A percentile compares a stretch with the other conserved stretches of the same genome.
Evolutionary conservation across 1,140 invertebrate species (phyloP).

Genomic region (Holcopasites calliopsidis): DNA sequence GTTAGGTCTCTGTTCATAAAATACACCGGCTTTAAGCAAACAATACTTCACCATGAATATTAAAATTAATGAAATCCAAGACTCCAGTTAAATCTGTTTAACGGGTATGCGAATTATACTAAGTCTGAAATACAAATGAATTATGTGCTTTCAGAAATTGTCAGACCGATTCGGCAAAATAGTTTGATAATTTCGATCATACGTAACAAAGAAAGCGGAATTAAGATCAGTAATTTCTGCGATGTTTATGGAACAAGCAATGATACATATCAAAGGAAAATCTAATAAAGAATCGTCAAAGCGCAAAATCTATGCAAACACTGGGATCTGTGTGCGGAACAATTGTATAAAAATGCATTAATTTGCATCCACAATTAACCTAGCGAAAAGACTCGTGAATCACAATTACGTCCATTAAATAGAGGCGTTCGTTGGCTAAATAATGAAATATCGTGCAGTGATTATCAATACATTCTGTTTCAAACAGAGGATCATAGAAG

Average conservation of each 20-base stretch:
- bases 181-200: neutral
- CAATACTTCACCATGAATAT: neutral
- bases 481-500: constrained; percentile 23
- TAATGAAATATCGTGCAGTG: neutral
- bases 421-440: neutral
- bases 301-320: constrained; percentile 8
- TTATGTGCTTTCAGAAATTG: no score
- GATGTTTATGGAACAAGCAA: neutral
- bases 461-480: constrained; percentile 8
- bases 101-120: neutral
- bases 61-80: neutral
- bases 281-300: neutral
- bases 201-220: neutral
- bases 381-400: neutral
- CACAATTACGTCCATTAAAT: neutral
- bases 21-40: neutral
- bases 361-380: neutral
- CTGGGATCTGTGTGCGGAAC: neutral
- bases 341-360: constrained; percentile 11
- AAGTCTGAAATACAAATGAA: no score
- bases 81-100: neutral
- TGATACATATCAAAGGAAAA: neutral
- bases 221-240: neutral
- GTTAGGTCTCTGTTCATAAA: neutral
- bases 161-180: no score